phyloP scores from a whole-genome alignment of 2,888 invertebrate genomes.

The Cephonodes hylas region DNA sequence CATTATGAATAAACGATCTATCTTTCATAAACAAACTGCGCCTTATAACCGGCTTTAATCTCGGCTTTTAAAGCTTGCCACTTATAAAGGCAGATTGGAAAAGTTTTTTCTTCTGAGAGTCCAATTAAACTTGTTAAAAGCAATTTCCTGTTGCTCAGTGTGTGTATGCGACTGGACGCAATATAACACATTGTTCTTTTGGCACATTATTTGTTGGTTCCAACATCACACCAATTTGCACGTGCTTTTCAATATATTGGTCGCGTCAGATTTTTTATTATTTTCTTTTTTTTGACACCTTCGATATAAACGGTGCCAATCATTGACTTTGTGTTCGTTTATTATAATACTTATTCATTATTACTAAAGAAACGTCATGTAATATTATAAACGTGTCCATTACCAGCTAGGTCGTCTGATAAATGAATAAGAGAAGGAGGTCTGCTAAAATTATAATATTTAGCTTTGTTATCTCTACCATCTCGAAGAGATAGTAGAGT shows the following conservation, averaged over 20 bases:
- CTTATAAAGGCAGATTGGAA: constrained; percentile 76
- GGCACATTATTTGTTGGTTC: constrained; percentile 7
- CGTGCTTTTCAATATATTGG: not conserved
- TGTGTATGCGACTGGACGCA: constrained; percentile 48
- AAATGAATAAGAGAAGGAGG: too few species aligned
- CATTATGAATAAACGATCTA: constrained; percentile 37
- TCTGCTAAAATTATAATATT: too few species aligned
- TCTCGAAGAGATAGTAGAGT: too few species aligned
- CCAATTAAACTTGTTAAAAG: constrained; percentile 78
- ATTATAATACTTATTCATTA: too few species aligned
- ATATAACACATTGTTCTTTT: constrained; percentile 22
- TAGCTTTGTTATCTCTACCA: too few species aligned
- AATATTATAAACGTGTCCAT: too few species aligned
- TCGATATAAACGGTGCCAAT: too few species aligned
- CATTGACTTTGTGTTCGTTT: too few species aligned
- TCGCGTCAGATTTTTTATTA: not conserved
- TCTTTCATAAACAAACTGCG: constrained; percentile 43
- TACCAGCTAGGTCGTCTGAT: too few species aligned
- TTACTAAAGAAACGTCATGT: too few species aligned
- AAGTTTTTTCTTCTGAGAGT: constrained; percentile 74
- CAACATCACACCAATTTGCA: not conserved
- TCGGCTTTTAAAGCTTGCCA: constrained; percentile 58
- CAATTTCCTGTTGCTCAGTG: constrained; percentile 62
- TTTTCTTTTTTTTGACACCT: not conserved
- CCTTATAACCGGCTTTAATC: constrained; percentile 61